Conservation (phyloP, 2,797 vertebrate species). For the Sebastes diploproa region DNA sequence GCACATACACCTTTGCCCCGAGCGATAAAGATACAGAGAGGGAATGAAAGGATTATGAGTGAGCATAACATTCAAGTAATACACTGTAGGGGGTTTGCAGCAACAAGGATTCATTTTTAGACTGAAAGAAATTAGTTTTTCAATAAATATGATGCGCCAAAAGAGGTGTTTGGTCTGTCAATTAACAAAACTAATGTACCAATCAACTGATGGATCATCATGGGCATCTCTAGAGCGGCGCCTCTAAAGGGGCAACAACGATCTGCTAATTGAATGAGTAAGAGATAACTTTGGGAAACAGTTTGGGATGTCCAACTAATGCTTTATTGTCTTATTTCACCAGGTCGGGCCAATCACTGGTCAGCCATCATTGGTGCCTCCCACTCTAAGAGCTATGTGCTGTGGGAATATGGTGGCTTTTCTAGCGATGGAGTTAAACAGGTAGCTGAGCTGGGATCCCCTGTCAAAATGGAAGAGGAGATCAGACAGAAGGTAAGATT, state of each 20-base stretch:
- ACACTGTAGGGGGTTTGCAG: background rate
- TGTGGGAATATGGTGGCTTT: slow-evolving; percentile 96
- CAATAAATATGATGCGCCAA: background rate
- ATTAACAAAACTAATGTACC: background rate
- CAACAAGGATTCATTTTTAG: background rate
- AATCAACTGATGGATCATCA: background rate
- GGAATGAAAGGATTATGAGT: background rate
- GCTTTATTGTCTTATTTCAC: slow-evolving; percentile 22
- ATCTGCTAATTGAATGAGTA: background rate
- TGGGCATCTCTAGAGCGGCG: background rate
- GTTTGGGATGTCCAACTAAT: background rate
- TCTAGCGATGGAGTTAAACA: slow-evolving; percentile 95
- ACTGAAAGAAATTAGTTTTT: background rate
- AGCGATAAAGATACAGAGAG: background rate
- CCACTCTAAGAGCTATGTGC: slow-evolving; percentile 94
- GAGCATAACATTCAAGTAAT: background rate
- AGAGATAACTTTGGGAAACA: background rate
- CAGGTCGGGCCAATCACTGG: slow-evolving; percentile 98
- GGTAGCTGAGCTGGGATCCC: slow-evolving; percentile 95
- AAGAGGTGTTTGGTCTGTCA: background rate
- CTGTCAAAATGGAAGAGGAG: slow-evolving; percentile 99
- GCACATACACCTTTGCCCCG: background rate
- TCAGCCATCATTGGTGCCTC: slow-evolving; percentile 96
- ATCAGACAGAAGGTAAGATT: slow-evolving; percentile 93
- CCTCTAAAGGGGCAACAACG: background rate